Evolutionary conservation across 2,797 vertebrate species (phyloP), one percentile per base, ranked within the genome.

Genomic region (Kryptopterus vitreolus): DNA sequence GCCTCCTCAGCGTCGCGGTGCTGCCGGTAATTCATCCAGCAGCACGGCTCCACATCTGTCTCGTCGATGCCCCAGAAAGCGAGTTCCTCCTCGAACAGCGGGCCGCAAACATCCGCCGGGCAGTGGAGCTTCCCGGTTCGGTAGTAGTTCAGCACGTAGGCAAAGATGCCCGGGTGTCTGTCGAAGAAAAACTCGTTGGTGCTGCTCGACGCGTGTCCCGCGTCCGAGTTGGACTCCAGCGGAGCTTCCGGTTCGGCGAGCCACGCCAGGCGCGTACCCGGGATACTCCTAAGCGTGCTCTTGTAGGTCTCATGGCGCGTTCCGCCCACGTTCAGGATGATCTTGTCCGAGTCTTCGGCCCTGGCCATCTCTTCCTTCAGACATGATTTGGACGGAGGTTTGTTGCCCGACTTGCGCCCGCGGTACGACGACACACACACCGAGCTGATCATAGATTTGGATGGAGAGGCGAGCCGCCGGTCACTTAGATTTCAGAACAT

Each of bases 381-480:
- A 94, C 97, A 99, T 98, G 96, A 93, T 96, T 99, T 99, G 79
- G 97, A 98, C 84, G 97, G 94, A 91, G 97, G 95, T 94, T 99
- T 99, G 92, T 96, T 99, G 91, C 95, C 96, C 70, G 98, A 96
- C 93, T 98, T 99, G 91, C 98, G 98, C 91, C 97, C 97, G 80
- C 98, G 96, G 93, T 98, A 99, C 89, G 98, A 96, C 92, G 98
- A 99, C 86, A 99, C 97, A 90, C 98, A 99, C 96, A 99, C 98
- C 70, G 98, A 99, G 96, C 98, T 99, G 88, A 99, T 98, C 98
- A 99, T 96, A 95, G 95, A 93, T 96, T 92, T 92, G 76, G 92
- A 92, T 87, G 89, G 89, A 84, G 83, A 85, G 87, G 91, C 86
- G 89, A 89, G 88, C 85, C 89, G 80, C 86, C 89, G 76, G 81